Base-by-base conservation (phyloP, 2,888 invertebrate genomes). In the Limnephilus lunatus region DNA sequence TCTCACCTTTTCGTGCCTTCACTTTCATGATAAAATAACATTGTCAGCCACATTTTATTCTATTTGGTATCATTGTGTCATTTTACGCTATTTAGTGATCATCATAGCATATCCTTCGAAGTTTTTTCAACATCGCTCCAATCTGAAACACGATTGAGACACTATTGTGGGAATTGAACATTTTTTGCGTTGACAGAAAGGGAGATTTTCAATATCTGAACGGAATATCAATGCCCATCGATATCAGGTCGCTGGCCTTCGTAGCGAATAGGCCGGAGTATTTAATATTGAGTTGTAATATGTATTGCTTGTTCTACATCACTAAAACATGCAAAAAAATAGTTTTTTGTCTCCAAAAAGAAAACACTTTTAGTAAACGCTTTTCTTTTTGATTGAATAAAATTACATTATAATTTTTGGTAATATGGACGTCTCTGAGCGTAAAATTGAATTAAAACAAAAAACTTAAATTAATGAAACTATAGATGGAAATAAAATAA, bases 171-270 rank as follows among this genome's bases (percentile, higher is more conserved):
- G 53, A 87, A 31, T 48, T 30, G 48, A 53, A 87, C 53, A 87
- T 87, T 87, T 87, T 87, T 87, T 87, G 30, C 87, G 68, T 48
- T 87, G 87, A 87, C 87, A 87, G 87, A 53, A 87, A 53, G 44
- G 53, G 87, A 87, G 53, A 87, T 53, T 87, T 87, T 87, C 87
- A 87, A 87, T 87, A 87, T 87, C 53, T 53, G 87, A 53, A 53
- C 31, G 87, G 87, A 87, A 87, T 87, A 87, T 87, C 87, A 87
- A 87, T 87, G 68, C 31, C 53, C 87, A 30, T 15, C 53, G 14
- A 68, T 68, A 68, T 25, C 25, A 68, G 53, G 53, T 68, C 19
- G 7, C 53, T 7, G 53, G 53, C 4, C 53, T 68, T 68, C 53
- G 25, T 19, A 68, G 4, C 53, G 19, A 68, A 68, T 7, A 68